Evolutionary conservation across 2,797 vertebrate species (phyloP).

Genomic region (Sebastes itinus): DNA sequence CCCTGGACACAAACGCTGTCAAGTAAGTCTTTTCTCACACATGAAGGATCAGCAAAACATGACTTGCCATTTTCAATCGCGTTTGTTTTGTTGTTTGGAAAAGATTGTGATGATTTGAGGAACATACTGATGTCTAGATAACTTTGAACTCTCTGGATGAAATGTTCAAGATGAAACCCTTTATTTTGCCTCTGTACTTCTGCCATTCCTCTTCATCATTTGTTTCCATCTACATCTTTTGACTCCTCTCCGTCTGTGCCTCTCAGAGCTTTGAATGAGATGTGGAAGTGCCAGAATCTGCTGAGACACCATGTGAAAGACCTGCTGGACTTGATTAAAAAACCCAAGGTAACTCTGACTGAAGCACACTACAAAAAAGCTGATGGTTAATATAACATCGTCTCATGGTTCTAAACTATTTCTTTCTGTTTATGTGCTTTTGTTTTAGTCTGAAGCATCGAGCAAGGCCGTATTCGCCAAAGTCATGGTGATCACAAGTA

Average conservation of each 20-base stretch:
- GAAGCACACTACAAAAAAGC: not conserved
- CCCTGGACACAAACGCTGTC: slow-evolving; percentile 94
- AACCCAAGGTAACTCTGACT: slow-evolving; percentile 89
- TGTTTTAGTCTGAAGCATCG: slow-evolving; percentile 91
- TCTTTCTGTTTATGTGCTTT: not conserved
- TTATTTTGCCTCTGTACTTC: not conserved
- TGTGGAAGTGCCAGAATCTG: slow-evolving; percentile 99
- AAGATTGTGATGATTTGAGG: not conserved
- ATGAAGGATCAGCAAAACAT: not conserved
- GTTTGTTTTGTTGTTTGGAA: not conserved
- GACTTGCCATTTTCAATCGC: not conserved
- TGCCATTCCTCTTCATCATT: not conserved
- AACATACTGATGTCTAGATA: not conserved
- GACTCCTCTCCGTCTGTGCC: not conserved
- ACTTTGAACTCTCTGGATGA: not conserved
- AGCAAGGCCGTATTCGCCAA: slow-evolving; percentile 97
- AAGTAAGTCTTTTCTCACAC: slow-evolving; percentile 85
- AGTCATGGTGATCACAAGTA: slow-evolving; percentile 99
- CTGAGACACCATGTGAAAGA: slow-evolving; percentile 94
- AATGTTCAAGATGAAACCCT: not conserved
- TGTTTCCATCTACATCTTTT: not conserved
- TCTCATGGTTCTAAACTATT: not conserved
- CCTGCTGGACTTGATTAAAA: slow-evolving; percentile 94
- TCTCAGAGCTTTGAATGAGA: slow-evolving; percentile 94
- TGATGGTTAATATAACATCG: accelerated